These are phyloP conservation scores for Gnathonemus longibarbis DNA, from an alignment of 2,113 vertebrate species.

Conservation along the genomic window DNA sequence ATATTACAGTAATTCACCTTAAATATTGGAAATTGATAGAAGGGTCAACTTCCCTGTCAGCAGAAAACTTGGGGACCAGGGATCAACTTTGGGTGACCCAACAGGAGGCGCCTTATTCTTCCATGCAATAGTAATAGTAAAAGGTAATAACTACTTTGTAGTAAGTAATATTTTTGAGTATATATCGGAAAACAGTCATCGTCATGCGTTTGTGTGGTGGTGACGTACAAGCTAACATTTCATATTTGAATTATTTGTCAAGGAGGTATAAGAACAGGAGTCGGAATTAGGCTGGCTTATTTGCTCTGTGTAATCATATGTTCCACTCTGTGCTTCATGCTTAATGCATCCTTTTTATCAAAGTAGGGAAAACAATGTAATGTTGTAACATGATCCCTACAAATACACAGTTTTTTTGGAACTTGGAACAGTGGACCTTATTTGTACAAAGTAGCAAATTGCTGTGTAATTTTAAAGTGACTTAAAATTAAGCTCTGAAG, in stretches of 20 bases:
- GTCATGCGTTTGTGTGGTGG: neutral
- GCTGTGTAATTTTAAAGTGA: neutral
- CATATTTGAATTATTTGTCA: neutral
- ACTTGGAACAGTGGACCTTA: neutral
- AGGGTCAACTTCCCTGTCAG: neutral
- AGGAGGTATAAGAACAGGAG: neutral
- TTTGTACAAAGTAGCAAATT: neutral
- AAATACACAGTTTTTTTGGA: neutral
- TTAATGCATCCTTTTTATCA: neutral
- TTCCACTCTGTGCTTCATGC: neutral
- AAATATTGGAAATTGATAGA: neutral
- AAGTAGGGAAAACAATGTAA: neutral
- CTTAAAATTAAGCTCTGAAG: neutral
- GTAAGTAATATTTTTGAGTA: neutral
- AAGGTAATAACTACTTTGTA: neutral
- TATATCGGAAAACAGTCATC: neutral
- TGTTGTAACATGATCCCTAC: neutral
- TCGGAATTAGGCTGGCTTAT: neutral
- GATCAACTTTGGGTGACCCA: neutral
- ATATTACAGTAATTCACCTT: neutral
- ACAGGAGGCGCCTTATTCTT: neutral
- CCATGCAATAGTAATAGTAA: neutral
- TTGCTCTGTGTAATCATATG: neutral
- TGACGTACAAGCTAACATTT: neutral
- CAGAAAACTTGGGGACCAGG: neutral